A percentile compares a stretch with the other conserved stretches of the same genome.
phyloP scores from a whole-genome alignment of 2,113 vertebrate genomes.

The Centropus unirufus region DNA sequence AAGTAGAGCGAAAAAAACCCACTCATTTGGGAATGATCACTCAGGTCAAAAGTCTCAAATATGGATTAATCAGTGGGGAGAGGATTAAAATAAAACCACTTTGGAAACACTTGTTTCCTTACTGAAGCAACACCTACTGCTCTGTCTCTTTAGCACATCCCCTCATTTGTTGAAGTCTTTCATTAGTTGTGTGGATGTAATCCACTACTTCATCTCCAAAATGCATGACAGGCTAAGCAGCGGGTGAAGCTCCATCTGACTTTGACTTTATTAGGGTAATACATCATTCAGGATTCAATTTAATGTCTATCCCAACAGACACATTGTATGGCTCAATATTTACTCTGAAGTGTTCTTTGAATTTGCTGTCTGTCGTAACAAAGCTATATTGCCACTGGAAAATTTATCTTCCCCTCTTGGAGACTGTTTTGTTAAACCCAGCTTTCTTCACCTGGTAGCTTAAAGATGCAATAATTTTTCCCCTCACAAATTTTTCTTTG shows the following conservation, averaged over 20 bases:
- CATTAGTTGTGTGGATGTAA: conserved; percentile 47
- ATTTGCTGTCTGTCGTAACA: conserved; percentile 30
- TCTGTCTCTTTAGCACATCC: conserved; percentile 25
- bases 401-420: conserved; percentile 23
- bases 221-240: background rate
- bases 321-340: background rate
- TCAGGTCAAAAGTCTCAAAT: conserved; percentile 43
- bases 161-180: conserved; percentile 44
- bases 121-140: conserved; percentile 30
- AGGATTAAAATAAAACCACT: background rate
- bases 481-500: background rate
- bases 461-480: background rate
- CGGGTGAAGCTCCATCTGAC: conserved; percentile 39
- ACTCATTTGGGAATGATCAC: background rate
- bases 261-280: conserved; percentile 59
- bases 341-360: conserved; percentile 42
- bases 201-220: conserved; percentile 25
- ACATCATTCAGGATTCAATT: conserved; percentile 45
- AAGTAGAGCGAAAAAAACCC: background rate
- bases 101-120: conserved; percentile 21
- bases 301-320: background rate
- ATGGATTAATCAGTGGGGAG: background rate
- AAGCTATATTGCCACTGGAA: conserved; percentile 13
- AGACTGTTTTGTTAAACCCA: background rate
- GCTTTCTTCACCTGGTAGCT: background rate